Evolutionary conservation across 2,888 invertebrate species (phyloP), one percentile per base, ranked within the genome.

Genomic region (Caenorhabditis becei): DNA sequence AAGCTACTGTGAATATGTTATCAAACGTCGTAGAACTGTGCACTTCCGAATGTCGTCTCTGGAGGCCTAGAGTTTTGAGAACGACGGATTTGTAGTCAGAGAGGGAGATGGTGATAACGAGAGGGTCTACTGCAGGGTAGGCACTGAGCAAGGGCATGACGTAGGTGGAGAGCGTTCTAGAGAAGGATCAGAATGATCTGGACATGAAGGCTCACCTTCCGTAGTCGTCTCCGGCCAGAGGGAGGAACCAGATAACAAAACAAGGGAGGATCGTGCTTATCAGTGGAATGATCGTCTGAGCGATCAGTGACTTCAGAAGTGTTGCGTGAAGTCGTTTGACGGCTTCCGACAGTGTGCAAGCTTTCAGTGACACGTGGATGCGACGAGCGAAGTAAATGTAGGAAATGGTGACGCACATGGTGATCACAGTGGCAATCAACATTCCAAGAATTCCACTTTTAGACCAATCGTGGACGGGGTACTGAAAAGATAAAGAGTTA

Each of bases 121-220:
- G n/a, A 2, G 71, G 71, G 26, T 72, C 71, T 5, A 72, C 32
- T n/a, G 71, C 71, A 1, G 71, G 71, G 26, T 72, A 72, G 16
- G 53, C 37, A 32, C 71, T 72, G 23, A 72, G 53, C 37, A 72
- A 54, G 2, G 71, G 71, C 24, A 72, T 44, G 18, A 66, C 28
- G 23, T 37, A 66, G 10, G 37, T 66, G n/a, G 35, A 37, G 18
- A 66, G 65, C 2, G 24, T 24, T 35, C 63, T 63, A 35, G 51
- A 61, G 23, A 35, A 1, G 35, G 14, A 1, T 35, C 3, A 18
- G 14, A 20, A 1, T 37, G n/a, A n/a, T 18, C 20, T 8, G 35
- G n/a, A 37, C 26, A 41, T 14, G 11, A 3, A 44, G 24, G 41
- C 28, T 67, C 1, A 71, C 44, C 23, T 32, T 72, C 71, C 54